Percentiles rank a stretch among this genome's conserved stretches.
phyloP scores from a whole-genome alignment of 2,113 vertebrate genomes.

The Neomonachus schauinslandi region DNA sequence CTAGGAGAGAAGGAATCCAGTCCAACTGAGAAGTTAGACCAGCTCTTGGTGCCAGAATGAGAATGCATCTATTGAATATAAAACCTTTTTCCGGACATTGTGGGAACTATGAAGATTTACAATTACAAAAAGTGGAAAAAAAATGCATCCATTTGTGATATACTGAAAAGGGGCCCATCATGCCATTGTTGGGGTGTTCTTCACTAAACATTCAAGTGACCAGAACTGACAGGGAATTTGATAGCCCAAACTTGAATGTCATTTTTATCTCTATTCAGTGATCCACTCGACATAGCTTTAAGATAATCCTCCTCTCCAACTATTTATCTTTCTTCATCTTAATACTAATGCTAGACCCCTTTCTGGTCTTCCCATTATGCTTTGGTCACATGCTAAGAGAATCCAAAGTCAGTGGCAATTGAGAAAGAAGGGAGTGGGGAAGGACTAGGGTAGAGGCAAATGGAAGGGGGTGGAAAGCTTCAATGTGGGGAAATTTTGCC shows the following conservation, averaged over 20 bases:
- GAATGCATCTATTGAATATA: neutral
- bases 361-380: neutral
- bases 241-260: neutral
- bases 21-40: neutral
- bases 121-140: neutral
- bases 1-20: neutral
- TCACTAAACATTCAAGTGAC: constrained; percentile 3
- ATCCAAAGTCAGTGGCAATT: neutral
- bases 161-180: neutral
- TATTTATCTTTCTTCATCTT: neutral
- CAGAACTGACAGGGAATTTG: neutral
- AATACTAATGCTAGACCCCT: neutral
- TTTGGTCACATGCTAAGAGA: neutral
- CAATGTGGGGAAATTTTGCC: neutral
- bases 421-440: neutral
- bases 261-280: neutral
- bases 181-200: neutral
- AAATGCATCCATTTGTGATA: neutral
- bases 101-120: neutral
- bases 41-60: neutral
- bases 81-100: neutral
- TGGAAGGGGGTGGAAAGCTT: neutral
- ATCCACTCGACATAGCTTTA: neutral
- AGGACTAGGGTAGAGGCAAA: neutral
- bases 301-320: neutral